Conservation (phyloP, 2,888 invertebrate genomes). For the Orthosia gracilis region DNA sequence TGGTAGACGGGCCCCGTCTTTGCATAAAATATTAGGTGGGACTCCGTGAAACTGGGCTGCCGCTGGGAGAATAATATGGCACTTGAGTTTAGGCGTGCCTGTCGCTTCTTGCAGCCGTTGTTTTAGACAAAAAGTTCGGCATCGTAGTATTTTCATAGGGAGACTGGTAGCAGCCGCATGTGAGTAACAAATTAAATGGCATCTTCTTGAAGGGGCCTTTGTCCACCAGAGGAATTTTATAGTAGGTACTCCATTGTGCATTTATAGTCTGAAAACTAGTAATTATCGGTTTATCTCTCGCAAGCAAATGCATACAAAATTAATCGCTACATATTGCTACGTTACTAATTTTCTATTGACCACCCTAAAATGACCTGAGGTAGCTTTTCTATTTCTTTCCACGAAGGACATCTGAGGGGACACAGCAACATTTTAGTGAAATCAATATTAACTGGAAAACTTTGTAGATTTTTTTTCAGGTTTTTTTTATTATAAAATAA, state of each 20-base stretch:
- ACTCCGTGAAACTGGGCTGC: constrained; percentile 39
- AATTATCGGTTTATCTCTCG: neutral
- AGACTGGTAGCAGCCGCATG: no score
- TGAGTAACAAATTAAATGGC: no score
- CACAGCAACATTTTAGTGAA: constrained; percentile 9
- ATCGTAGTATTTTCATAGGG: neutral
- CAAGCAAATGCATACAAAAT: neutral
- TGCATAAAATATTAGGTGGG: constrained; percentile 87
- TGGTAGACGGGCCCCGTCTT: constrained; percentile 81
- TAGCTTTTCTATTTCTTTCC: constrained; percentile 9
- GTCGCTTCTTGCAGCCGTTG: neutral
- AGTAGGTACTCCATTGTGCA: no score
- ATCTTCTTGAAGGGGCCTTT: no score
- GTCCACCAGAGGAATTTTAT: no score
- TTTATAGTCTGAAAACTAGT: neutral
- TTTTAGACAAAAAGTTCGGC: neutral
- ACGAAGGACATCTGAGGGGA: neutral
- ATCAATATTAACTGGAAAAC: no score
- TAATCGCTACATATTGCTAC: constrained; percentile 36
- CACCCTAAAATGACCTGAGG: constrained; percentile 18
- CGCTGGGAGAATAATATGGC: constrained; percentile 31
- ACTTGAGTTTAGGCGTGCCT: constrained; percentile 21
- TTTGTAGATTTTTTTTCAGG: no score
- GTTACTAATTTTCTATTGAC: constrained; percentile 36
- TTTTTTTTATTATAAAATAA: no score